Conservation (phyloP, 2,797 vertebrate species). For the Allobates femoralis region DNA sequence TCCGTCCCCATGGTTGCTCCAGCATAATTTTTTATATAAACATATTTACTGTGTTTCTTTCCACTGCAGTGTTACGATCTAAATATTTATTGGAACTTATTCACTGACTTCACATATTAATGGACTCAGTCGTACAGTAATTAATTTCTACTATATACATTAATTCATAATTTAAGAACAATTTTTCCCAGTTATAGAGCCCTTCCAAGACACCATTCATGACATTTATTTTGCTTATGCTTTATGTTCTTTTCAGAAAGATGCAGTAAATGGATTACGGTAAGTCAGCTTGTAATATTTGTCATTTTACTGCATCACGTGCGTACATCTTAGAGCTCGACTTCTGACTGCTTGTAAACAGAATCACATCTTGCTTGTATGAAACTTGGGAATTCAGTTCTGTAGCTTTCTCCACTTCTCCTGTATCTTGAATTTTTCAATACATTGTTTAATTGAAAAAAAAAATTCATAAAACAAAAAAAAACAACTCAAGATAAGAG, state of each 20-base stretch:
- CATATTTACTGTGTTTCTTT: too few relatives aligned
- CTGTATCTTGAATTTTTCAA: not conserved
- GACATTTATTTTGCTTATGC: conserved; percentile 9
- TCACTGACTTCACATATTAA: conserved; percentile 1
- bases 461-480: too few relatives aligned
- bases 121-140: not conserved
- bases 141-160: conserved; percentile 1
- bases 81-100: not conserved
- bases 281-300: conserved; percentile 26
- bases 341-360: not conserved
- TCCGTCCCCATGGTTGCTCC: too few relatives aligned
- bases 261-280: conserved; percentile 7
- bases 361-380: not conserved
- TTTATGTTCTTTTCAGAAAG: conserved; percentile 11
- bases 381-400: not conserved
- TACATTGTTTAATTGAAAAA: not conserved
- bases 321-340: not conserved
- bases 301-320: conserved; percentile 26
- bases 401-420: not conserved
- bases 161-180: conserved; percentile 12
- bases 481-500: not conserved
- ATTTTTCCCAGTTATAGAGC: not conserved
- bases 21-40: too few relatives aligned
- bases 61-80: not conserved
- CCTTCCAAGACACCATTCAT: not conserved